Conservation (phyloP, 2,888 invertebrate species). For the Aphrophora alni region DNA sequence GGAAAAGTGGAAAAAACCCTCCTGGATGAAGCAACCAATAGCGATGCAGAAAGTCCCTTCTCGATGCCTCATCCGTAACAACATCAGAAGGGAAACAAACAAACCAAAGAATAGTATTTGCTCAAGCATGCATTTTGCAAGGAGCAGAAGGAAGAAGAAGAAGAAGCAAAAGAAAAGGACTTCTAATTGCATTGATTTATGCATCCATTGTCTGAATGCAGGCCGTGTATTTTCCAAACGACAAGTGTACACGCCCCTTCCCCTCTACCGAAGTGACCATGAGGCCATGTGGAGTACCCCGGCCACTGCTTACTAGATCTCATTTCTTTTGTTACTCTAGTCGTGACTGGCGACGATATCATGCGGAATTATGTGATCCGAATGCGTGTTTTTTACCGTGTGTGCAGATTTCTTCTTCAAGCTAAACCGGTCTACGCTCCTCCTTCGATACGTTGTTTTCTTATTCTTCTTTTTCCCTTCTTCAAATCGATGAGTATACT, state of each 20-base stretch:
- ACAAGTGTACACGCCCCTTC: conserved; percentile 25
- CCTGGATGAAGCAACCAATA: not conserved
- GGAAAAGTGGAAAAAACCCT: not conserved
- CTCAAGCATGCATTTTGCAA: conserved; percentile 6
- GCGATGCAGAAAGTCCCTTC: not conserved
- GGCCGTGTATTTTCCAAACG: conserved; percentile 24
- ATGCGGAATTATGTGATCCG: conserved; percentile 43
- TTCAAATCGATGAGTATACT: not conserved
- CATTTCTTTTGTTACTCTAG: conserved; percentile 18
- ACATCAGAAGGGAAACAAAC: not conserved
- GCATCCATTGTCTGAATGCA: conserved; percentile 79
- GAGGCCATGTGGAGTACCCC: conserved; percentile 52
- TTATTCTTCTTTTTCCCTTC: not conserved
- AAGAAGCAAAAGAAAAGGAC: conserved; percentile 10
- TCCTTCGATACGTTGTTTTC: not conserved
- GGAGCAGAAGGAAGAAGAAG: not conserved
- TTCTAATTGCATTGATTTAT: conserved; percentile 94
- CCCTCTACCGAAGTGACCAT: conserved; percentile 36
- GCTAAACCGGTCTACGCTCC: conserved; percentile 11
- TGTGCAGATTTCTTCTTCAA: not conserved
- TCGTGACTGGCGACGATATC: conserved; percentile 39
- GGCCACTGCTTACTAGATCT: conserved; percentile 37
- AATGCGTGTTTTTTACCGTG: conserved; percentile 28
- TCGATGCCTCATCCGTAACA: not conserved
- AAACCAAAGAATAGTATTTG: conserved; percentile 6